phyloP scores from a whole-genome alignment of 1,140 invertebrate genomes.

The Anoplolepis gracilipes region DNA sequence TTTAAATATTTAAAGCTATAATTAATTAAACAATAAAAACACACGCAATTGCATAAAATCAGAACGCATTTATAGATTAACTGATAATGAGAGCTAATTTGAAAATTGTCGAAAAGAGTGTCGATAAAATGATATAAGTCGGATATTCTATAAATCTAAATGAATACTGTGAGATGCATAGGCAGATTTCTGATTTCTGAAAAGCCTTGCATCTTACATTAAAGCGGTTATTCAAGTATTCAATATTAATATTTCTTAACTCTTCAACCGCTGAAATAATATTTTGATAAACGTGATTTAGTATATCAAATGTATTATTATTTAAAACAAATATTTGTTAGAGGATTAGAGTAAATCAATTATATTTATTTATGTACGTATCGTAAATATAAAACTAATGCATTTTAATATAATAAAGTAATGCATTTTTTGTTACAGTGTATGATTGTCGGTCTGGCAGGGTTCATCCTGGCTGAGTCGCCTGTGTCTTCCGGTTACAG shows the following conservation, averaged over 20 bases:
- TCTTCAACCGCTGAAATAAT: background rate
- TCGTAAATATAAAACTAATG: no score
- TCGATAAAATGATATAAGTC: background rate
- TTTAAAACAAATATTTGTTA: background rate
- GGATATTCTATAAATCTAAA: background rate
- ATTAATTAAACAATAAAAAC: no score
- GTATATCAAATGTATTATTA: background rate
- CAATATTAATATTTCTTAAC: background rate
- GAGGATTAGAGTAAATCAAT: background rate
- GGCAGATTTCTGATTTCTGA: background rate
- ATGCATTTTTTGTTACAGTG: constrained; percentile 86
- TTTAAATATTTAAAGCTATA: no score
- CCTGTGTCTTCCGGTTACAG: constrained; percentile 89
- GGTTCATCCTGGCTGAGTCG: constrained; percentile 87
- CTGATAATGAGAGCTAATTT: background rate
- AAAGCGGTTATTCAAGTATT: background rate
- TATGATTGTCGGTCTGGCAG: constrained; percentile 88
- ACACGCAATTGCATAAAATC: background rate
- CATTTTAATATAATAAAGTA: background rate
- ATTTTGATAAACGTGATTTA: background rate
- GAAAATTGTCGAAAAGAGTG: background rate
- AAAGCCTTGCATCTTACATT: background rate
- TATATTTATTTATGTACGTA: background rate
- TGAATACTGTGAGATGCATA: background rate
- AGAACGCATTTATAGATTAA: background rate